These are phyloP conservation scores for Anagyrus pseudococci DNA, from an alignment of 2,888 invertebrate species.

Conservation along the genomic window DNA sequence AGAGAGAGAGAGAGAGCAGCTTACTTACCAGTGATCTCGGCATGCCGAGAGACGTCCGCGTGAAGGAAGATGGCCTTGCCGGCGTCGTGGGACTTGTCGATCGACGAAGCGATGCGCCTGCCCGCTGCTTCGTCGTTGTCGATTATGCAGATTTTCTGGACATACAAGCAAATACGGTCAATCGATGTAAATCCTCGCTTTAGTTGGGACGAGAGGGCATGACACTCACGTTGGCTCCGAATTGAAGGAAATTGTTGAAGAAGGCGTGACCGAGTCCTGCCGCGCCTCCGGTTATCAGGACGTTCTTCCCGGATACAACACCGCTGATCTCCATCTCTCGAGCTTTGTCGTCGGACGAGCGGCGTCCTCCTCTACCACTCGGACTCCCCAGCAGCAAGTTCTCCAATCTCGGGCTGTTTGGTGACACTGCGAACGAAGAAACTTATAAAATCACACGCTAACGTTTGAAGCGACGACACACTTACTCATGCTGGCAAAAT, in stretches of 20 bases:
- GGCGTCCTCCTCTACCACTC: no score
- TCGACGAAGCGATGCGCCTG: slow-evolving; percentile 41
- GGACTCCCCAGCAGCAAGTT: no score
- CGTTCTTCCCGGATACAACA: slow-evolving; percentile 52
- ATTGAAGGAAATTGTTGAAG: slow-evolving; percentile 52
- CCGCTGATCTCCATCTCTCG: slow-evolving; percentile 53
- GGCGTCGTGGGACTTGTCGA: slow-evolving; percentile 50
- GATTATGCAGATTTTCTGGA: slow-evolving; percentile 51
- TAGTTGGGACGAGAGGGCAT: no score
- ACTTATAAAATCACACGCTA: no score
- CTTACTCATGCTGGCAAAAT: no score
- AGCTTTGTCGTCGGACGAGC: slow-evolving; percentile 52
- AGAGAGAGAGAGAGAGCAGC: no score
- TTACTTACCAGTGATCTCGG: slow-evolving; percentile 49
- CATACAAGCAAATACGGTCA: not conserved
- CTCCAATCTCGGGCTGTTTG: no score
- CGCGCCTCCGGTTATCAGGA: slow-evolving; percentile 55
- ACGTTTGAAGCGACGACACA: no score
- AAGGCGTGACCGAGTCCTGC: slow-evolving; percentile 54
- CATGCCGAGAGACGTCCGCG: slow-evolving; percentile 49
- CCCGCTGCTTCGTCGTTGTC: slow-evolving; percentile 49
- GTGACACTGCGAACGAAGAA: no score
- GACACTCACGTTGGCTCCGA: slow-evolving; percentile 53
- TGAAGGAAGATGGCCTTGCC: slow-evolving; percentile 49
- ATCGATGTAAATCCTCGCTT: no score